A percentile compares a stretch with the other conserved stretches of the same genome.
These are phyloP conservation scores for Calliopsis andreniformis DNA, from an alignment of 1,140 invertebrate species.

Conservation along the genomic window DNA sequence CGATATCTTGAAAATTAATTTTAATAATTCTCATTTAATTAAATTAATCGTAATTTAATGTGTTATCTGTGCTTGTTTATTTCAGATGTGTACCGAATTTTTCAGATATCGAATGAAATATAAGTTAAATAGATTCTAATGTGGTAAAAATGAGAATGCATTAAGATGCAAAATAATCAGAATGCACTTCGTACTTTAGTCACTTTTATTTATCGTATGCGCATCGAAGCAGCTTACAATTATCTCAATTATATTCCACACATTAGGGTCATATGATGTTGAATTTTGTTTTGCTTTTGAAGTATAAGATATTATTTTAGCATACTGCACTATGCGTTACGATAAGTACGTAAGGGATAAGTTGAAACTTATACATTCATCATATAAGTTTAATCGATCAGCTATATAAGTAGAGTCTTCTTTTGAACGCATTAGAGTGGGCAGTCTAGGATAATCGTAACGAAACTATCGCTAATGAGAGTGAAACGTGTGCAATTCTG, in stretches of 20 bases:
- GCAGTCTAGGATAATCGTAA: conserved; percentile 74
- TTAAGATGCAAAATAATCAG: conserved; percentile 17
- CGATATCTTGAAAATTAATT: conserved; percentile 26
- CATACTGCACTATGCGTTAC: conserved; percentile 46
- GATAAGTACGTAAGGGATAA: conserved; percentile 46
- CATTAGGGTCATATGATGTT: background rate
- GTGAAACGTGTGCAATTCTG: conserved; percentile 39
- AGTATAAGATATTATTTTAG: background rate
- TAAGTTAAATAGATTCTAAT: conserved; percentile 21
- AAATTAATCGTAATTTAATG: background rate
- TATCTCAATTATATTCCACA: background rate
- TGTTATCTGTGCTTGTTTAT: background rate
- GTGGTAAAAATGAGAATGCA: background rate
- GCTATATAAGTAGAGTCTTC: conserved; percentile 52
- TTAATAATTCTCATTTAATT: background rate
- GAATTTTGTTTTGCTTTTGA: conserved; percentile 23
- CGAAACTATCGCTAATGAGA: conserved; percentile 45
- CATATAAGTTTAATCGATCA: conserved; percentile 57
- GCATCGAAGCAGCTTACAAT: conserved; percentile 26
- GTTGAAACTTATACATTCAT: conserved; percentile 50
- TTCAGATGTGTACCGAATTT: background rate
- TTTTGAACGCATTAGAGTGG: conserved; percentile 73
- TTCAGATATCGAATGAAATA: conserved; percentile 26
- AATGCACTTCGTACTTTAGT: conserved; percentile 32
- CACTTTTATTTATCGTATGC: conserved; percentile 51